Base-by-base conservation (phyloP, 1,140 invertebrate species). In the Pseudomyrmex flavicornis region DNA sequence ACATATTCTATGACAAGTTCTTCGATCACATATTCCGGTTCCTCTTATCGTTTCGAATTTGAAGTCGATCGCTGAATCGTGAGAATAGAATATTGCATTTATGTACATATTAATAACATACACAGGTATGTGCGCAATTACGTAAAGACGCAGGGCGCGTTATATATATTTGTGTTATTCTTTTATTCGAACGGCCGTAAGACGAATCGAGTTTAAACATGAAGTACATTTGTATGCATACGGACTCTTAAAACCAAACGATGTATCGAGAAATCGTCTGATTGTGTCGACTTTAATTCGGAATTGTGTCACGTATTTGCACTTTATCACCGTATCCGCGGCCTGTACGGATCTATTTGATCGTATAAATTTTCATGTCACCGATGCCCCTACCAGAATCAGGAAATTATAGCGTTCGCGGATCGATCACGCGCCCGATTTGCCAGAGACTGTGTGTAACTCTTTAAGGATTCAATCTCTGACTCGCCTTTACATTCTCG, bases 251-350 rank as follows among this genome's bases (percentile, higher is more conserved):
- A 48, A 69, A 20, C 20, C 20, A 26, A 15, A 13, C 65, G 20
- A 10, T 17, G 8, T 80, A 61, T 80, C 44, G 65, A 59, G 46
- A 26, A 77, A 26, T 58, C 46, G 56, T 79, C 76, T 69, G 65
- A 79, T 79, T 79, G 56, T 58, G 63, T 48, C 75, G 52, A 79
- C 52, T 79, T 70, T 80, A 80, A 72, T 80, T 72, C 22, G 54
- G 12, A 80, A 80, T 72, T 80, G 66, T 72, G 54, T 80, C 76
- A 72, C 76, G 76, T 72, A 58, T 54, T 72, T 35, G 66, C 66
- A 72, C 66, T 80, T 80, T 17, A 44, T 80, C 76, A 72, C 65
- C 22, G 26, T 52, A 13, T 26, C 44, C 76, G 35, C 35, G n/a
- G n/a, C 46, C 44, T 15, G 17, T 13, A n/a, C 8, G 66, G 15